Base-by-base conservation (phyloP, 1,140 invertebrate species). In the Tachypleus tridentatus region DNA sequence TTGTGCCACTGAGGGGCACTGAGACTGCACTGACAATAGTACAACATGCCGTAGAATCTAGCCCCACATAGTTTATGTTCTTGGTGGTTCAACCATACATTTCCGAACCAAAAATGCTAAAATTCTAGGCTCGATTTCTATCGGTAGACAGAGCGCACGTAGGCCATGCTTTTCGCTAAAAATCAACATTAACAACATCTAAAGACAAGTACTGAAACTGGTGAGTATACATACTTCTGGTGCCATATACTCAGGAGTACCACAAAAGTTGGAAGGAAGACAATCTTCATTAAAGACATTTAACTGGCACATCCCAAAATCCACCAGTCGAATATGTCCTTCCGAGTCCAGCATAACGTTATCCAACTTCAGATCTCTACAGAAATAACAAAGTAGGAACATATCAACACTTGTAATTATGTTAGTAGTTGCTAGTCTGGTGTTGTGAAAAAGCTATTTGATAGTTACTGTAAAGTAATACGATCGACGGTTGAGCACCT, bases 301-400 rank as follows among this genome's bases (percentile, higher is more conserved):
- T 62, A 98, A 82, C 77, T 98, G 98, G 78, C 97, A 99, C 96
- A 99, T 98, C 52, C 97, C 97, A 78, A 99, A 99, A 78, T 99
- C 97, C 7, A 96, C 96, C 70, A 99, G 93, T 71, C 96, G 85
- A 59, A 98, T 91, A 77, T 99, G 96, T 3, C 97, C 97, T 67
- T 98, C 93, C 70, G 87, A 91, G 76, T 99, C 97, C 67, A 99
- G 79, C 57, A 99, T 78, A 61, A 99, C 94, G 75, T 99, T 99
- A 78, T 99, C 97, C 67, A 98, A 80, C 77, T 98, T 98, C 70
- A 99, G 82, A 81, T 99, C 97, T 74, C 97, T 80, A 71, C 48
- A 5, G 6, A 50, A 11, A 57, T 62, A 5, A 52, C 9, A 29
- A 29, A 29, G 9, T 53, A 62, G 61, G 48, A 6, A 4, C 52